Percentiles rank a stretch among this genome's conserved stretches.
phyloP scores from a whole-genome alignment of 2,888 invertebrate genomes.

The Pollenia griseotomentosa region DNA sequence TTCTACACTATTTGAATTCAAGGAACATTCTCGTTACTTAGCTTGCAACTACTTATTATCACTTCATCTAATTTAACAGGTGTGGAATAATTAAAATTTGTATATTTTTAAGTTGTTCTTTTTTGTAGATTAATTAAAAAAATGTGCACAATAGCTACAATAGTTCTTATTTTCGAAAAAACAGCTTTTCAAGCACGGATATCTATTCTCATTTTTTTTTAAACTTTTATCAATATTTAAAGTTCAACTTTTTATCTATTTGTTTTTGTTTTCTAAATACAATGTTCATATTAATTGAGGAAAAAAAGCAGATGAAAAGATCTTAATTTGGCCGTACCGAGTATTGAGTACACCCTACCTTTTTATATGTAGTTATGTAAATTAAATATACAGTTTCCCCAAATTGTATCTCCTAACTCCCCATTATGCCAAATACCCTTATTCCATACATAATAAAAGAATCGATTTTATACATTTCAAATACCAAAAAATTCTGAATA shows the following conservation, averaged over 20 bases:
- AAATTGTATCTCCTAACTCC: too few relatives aligned
- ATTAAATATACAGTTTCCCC: too few relatives aligned
- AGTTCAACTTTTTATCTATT: neutral
- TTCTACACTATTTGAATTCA: conserved; percentile 34
- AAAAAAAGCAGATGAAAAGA: too few relatives aligned
- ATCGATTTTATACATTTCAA: too few relatives aligned
- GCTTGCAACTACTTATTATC: conserved; percentile 19
- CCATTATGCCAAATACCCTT: too few relatives aligned
- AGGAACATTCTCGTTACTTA: conserved; percentile 40
- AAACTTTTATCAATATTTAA: conserved; percentile 27
- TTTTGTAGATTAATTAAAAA: neutral
- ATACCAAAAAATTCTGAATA: too few relatives aligned
- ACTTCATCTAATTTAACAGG: conserved; percentile 48
- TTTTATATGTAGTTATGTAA: too few relatives aligned
- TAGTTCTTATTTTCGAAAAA: conserved; percentile 1
- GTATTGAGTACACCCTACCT: too few relatives aligned
- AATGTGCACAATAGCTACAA: neutral
- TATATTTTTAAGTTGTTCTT: neutral
- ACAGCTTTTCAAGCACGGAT: conserved; percentile 53
- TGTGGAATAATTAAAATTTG: conserved; percentile 17
- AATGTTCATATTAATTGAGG: neutral
- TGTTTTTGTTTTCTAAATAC: conserved; percentile 16
- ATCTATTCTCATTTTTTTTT: conserved; percentile 10
- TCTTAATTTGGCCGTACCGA: too few relatives aligned
- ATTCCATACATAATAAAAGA: too few relatives aligned